Evolutionary conservation across 1,140 invertebrate genomes (phyloP), one percentile per base, ranked within the genome.

Genomic region (Micrasema longulum): DNA sequence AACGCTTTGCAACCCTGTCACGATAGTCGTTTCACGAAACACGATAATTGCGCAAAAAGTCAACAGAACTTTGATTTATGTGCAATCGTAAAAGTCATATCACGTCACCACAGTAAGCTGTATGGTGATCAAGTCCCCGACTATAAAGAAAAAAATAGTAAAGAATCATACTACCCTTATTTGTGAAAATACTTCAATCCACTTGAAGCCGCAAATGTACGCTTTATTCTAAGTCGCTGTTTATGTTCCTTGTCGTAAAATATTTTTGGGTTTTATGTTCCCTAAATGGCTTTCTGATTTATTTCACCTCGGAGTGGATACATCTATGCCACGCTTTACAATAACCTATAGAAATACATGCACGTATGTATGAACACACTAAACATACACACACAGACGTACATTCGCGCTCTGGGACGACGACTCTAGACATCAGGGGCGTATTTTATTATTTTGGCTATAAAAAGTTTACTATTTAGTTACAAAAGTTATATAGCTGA

Each of bases 201-300:
- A 43, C 62, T 31, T 50, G 12, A 38, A 36, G 7, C 63, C 31
- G 38, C 63, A 66, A 66, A 66, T 66, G 47, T 36, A 35, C 48
- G 63, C 63, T 66, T 66, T 66, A 66, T 66, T 66, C 47, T 52
- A 64, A 36, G 57, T 43, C 48, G 63, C 22, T 66, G 41, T 66
- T 64, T 57, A 55, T 67, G 70, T 67, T 66, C 70, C 57, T 72
- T 72, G 70, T 72, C 70, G 60, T 72, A 72, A 72, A 66, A 72
- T 72, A 66, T 72, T 72, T 72, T 45, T 36, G 70, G 63, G 45
- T 36, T 52, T 57, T 67, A 67, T 57, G 57, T 67, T 45, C 64
- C 64, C 47, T 63, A 72, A 72, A 72, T 72, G 70, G 70, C 31
- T 72, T 67, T 72, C 70, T 66, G 70, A 72, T 72, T 72, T 72